phyloP scores from a whole-genome alignment of 2,113 vertebrate genomes.

The Nymphicus hollandicus region DNA sequence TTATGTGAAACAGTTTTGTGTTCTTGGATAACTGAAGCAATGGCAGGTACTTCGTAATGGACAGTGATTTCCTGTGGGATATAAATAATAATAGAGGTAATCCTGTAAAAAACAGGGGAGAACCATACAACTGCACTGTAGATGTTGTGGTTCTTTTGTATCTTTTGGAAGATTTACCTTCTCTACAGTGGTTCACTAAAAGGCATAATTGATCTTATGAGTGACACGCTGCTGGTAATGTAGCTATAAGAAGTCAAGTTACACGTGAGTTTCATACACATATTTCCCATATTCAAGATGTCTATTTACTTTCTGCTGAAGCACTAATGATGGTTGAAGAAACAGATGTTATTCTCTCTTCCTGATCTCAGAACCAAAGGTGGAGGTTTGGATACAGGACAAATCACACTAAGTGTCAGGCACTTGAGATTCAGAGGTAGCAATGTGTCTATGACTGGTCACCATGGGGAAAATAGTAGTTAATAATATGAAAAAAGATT shows the following conservation, averaged over 20 bases:
- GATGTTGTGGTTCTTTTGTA: neutral
- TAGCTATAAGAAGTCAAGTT: neutral
- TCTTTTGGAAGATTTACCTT: neutral
- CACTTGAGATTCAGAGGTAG: neutral
- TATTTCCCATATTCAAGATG: neutral
- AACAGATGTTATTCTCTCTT: neutral
- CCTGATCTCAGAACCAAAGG: neutral
- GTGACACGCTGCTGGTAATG: neutral
- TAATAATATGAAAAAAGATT: neutral
- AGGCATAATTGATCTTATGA: neutral
- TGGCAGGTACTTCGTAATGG: neutral
- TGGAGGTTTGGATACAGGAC: neutral
- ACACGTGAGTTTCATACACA: neutral
- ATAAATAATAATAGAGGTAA: neutral
- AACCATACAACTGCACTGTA: neutral
- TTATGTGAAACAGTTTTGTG: neutral
- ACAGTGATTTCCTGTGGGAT: neutral
- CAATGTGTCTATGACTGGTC: neutral
- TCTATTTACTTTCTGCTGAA: neutral
- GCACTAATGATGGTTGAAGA: neutral
- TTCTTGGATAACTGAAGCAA: neutral
- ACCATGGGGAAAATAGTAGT: neutral
- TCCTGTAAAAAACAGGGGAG: neutral
- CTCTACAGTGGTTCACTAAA: neutral
- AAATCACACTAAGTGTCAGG: neutral